A percentile compares a stretch with the other conserved stretches of the same genome.
Evolutionary conservation across 2,797 vertebrate genomes (phyloP).

Genomic region (Calcarius lapponicus): DNA sequence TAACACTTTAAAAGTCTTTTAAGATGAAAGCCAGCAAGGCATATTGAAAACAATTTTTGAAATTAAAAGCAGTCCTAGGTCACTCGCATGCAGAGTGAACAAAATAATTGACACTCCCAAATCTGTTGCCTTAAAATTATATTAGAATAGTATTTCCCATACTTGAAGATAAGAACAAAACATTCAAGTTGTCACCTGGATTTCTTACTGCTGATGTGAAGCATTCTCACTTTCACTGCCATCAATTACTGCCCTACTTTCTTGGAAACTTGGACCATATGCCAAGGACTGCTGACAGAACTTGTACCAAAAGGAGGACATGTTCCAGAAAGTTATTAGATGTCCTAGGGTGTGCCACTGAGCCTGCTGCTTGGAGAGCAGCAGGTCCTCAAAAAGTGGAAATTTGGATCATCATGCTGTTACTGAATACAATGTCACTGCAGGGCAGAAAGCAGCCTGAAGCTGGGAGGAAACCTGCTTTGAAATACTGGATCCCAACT

Average conservation of each 20-base stretch:
- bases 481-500: not conserved
- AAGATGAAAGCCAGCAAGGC: not conserved
- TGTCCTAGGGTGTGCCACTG: not conserved
- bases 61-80: not conserved
- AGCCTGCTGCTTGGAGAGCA: not conserved
- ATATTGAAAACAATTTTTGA: not conserved
- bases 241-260: not conserved
- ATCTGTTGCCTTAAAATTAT: not conserved
- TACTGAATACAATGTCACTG: not conserved
- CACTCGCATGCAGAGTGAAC: not conserved
- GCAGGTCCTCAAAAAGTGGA: not conserved
- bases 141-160: not conserved
- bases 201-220: not conserved
- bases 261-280: conserved; percentile 5
- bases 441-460: not conserved
- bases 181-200: not conserved
- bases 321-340: conserved; percentile 19
- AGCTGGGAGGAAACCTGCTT: not conserved
- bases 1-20: not conserved
- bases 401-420: not conserved
- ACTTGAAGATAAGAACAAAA: not conserved
- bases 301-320: not conserved
- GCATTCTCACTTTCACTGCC: not conserved
- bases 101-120: not conserved
- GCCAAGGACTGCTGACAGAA: not conserved